Evolutionary conservation across 2,797 vertebrate species (phyloP).

Genomic region (Danio albolineatus): DNA sequence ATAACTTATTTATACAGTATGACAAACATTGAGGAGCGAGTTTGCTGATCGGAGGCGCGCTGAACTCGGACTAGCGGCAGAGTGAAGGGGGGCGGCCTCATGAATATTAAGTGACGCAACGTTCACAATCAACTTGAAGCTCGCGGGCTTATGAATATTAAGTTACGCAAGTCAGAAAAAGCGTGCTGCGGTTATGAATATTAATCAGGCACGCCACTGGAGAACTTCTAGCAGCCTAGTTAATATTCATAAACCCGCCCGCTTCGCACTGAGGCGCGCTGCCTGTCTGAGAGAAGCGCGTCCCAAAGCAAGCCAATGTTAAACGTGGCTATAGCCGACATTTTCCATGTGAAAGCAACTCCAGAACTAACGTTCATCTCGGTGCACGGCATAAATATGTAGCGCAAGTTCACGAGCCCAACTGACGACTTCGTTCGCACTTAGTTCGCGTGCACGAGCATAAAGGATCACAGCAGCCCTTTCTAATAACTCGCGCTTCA

Average conservation of each 20-base stretch:
- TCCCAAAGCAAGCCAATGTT: conserved; percentile 23
- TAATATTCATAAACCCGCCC: conserved; percentile 34
- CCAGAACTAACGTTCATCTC: background rate
- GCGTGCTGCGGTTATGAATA: background rate
- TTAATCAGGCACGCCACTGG: background rate
- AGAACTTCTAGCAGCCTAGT: background rate
- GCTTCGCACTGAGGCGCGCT: conserved; percentile 49
- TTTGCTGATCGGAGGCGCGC: conserved; percentile 3
- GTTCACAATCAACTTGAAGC: background rate
- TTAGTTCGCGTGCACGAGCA: conserved; percentile 59
- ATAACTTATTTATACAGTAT: background rate
- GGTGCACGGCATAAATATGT: background rate
- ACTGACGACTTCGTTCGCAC: conserved; percentile 65
- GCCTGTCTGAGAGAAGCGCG: conserved; percentile 27
- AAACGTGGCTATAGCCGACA: conserved; percentile 50
- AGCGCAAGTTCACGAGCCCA: conserved; percentile 75
- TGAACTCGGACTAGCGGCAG: background rate
- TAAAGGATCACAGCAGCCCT: conserved; percentile 61
- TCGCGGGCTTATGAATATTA: conserved; percentile 24
- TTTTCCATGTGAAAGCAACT: conserved; percentile 56
- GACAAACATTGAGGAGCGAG: background rate
- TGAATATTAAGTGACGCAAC: conserved; percentile 3
- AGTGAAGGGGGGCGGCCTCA: conserved; percentile 7
- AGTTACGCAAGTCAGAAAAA: background rate
- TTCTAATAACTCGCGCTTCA: conserved; percentile 66